phyloP scores from a whole-genome alignment of 23 tunicate species.

The Phallusia fumigata region DNA sequence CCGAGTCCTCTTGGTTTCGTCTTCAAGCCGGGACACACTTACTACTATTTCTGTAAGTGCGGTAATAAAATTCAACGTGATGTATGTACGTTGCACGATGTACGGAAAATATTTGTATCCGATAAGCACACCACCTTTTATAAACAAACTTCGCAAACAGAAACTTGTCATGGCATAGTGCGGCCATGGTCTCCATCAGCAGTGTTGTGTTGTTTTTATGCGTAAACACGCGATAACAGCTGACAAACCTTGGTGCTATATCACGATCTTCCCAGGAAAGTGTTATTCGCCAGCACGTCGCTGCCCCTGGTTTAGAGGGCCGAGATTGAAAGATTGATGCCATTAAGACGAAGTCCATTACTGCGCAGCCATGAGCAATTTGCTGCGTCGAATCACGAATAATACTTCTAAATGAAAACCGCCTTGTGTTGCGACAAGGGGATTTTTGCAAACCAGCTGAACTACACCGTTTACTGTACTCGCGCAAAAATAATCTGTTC shows the following conservation, averaged over 20 bases:
- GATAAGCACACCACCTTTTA: too few relatives aligned
- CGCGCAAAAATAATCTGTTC: too few relatives aligned
- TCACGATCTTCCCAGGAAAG: neutral
- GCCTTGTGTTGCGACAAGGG: too few relatives aligned
- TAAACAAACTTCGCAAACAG: too few relatives aligned
- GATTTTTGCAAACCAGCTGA: too few relatives aligned
- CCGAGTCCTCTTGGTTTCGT: slow-evolving; percentile 91
- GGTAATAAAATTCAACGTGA: neutral
- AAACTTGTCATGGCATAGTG: too few relatives aligned
- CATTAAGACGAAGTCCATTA: slow-evolving; percentile 1
- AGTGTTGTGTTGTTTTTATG: neutral
- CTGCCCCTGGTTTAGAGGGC: neutral
- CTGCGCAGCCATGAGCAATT: neutral
- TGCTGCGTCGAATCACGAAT: too few relatives aligned
- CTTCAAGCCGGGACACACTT: slow-evolving; percentile 84
- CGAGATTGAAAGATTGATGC: slow-evolving; percentile 2
- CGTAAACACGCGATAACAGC: neutral
- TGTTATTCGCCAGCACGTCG: neutral
- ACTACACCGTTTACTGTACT: too few relatives aligned
- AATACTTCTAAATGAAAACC: too few relatives aligned
- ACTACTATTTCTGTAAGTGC: slow-evolving; percentile 91
- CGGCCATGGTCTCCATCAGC: neutral
- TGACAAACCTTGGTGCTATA: neutral
- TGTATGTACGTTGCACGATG: neutral
- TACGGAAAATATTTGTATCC: too few relatives aligned